Conservation (phyloP, 1,140 invertebrate species). For the Bombus haemorrhoidalis region DNA sequence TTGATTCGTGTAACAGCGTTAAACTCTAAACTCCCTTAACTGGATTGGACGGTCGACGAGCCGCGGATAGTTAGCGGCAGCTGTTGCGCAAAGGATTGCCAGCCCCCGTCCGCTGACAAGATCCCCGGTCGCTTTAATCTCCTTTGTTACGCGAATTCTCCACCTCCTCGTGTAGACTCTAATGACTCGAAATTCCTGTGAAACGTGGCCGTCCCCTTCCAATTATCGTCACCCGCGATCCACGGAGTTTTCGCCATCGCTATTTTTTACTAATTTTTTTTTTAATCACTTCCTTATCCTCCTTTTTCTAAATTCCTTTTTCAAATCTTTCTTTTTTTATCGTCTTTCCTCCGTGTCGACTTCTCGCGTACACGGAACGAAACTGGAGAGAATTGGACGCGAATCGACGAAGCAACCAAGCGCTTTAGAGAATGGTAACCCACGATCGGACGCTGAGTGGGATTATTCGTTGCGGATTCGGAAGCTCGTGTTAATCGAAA, state of each 20-base stretch:
- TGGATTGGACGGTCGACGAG: constrained; percentile 56
- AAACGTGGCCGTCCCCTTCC: not conserved
- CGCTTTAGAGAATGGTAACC: no score
- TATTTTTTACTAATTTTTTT: not conserved
- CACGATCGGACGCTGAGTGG: no score
- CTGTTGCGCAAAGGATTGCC: constrained; percentile 55
- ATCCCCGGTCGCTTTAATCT: constrained; percentile 43
- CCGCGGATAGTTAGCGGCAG: constrained; percentile 53
- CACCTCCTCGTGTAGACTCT: not conserved
- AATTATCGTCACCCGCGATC: constrained; percentile 4
- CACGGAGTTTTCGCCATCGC: not conserved
- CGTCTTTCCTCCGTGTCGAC: no score
- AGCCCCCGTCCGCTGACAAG: constrained; percentile 35
- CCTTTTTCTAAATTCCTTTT: no score
- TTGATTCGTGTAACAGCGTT: constrained; percentile 58
- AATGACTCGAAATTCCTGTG: constrained; percentile 23
- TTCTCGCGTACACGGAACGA: no score
- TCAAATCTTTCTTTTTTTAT: no score
- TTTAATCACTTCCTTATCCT: not conserved
- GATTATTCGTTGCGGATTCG: no score
- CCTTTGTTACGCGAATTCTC: constrained; percentile 51
- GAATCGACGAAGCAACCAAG: no score
- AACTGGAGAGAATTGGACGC: no score
- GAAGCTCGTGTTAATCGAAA: no score
- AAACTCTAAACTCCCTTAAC: constrained; percentile 61